Conservation (phyloP, 2,113 vertebrate genomes). For the Xyliphius kryptos region DNA sequence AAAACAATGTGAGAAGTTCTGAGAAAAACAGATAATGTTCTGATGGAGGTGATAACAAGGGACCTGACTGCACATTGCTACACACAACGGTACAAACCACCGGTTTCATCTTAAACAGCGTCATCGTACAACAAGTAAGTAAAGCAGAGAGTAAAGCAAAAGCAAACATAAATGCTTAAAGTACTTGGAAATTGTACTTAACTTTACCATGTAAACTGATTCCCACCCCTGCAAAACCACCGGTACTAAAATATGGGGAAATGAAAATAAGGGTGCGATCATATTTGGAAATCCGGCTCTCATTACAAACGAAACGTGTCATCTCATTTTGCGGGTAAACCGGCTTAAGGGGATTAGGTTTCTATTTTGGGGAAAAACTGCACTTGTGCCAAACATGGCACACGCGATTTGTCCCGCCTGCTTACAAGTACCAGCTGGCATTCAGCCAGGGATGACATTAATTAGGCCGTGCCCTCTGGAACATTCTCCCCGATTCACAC, state of each 20-base stretch:
- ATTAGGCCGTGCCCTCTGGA: constrained; percentile 34
- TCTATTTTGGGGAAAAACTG: constrained; percentile 1
- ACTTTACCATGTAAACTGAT: no score
- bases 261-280: not conserved
- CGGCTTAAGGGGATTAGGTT: constrained; percentile 13
- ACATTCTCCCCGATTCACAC: constrained; percentile 21
- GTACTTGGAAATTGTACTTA: no score
- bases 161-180: no score
- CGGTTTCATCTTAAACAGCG: no score
- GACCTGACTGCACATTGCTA: no score
- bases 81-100: no score
- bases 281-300: not conserved
- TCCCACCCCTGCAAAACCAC: no score
- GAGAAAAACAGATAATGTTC: no score
- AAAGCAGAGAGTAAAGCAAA: no score
- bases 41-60: no score
- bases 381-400: constrained; percentile 3
- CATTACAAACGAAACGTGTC: not conserved
- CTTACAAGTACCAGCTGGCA: constrained; percentile 12
- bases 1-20: no score
- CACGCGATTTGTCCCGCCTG: not conserved
- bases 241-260: not conserved
- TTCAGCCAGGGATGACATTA: constrained; percentile 6
- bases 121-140: no score
- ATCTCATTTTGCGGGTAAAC: constrained; percentile 2